Evolutionary conservation across 2,797 vertebrate species (phyloP).

Genomic region (Paramormyrops hopkinsi): DNA sequence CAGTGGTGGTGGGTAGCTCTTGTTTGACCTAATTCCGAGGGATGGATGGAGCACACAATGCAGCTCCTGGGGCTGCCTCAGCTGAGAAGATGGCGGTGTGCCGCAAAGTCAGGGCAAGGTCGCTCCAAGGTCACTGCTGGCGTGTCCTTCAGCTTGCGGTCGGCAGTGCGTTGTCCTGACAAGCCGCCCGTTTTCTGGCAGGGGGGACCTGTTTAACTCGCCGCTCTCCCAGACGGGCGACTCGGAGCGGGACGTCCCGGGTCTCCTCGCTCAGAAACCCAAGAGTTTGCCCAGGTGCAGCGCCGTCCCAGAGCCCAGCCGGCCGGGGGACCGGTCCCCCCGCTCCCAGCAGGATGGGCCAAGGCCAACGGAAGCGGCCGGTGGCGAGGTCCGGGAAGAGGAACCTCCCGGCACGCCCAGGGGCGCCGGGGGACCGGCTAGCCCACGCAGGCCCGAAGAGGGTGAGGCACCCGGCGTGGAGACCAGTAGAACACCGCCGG

Average conservation of each 20-base stretch:
- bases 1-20: neutral
- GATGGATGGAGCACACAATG: slow-evolving; percentile 10
- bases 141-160: neutral
- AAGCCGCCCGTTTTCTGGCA: slow-evolving; percentile 38
- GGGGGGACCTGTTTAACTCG: slow-evolving; percentile 61
- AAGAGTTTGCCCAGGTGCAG: slow-evolving; percentile 45
- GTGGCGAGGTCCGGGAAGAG: slow-evolving; percentile 7
- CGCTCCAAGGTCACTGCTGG: slow-evolving; percentile 4
- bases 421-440: slow-evolving; percentile 33
- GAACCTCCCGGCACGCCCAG: neutral
- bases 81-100: slow-evolving; percentile 24
- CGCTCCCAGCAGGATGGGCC: slow-evolving; percentile 29
- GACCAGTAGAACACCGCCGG: slow-evolving; percentile 40
- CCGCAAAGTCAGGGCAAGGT: slow-evolving; percentile 24
- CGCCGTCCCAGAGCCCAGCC: slow-evolving; percentile 26
- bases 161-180: neutral
- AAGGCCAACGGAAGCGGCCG: neutral
- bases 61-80: slow-evolving; percentile 39
- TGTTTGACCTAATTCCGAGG: slow-evolving; percentile 49
- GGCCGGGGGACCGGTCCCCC: slow-evolving; percentile 18
- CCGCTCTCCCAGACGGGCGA: slow-evolving; percentile 51
- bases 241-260: slow-evolving; percentile 34
- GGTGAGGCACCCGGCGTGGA: slow-evolving; percentile 50
- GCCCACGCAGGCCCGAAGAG: slow-evolving; percentile 37
- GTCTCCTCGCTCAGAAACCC: slow-evolving; percentile 35